phyloP scores from a whole-genome alignment of 2,888 invertebrate genomes.

The Chymomyza procnemis region DNA sequence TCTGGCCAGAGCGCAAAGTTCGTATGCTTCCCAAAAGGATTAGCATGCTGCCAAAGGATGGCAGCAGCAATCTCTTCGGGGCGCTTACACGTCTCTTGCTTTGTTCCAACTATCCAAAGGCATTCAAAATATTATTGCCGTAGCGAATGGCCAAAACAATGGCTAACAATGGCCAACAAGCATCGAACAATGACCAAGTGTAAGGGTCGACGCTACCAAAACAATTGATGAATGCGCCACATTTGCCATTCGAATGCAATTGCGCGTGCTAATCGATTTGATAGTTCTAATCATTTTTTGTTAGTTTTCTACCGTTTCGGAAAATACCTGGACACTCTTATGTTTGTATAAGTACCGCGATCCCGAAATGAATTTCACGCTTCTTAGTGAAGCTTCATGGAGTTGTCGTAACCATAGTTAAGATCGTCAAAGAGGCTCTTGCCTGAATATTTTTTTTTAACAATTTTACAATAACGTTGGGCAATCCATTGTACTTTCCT shows the following conservation, averaged over 20 bases:
- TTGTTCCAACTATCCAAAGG: neutral
- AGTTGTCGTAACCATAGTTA: too few relatives aligned
- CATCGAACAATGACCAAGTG: constrained; percentile 63
- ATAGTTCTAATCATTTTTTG: neutral
- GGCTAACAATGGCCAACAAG: constrained; percentile 50
- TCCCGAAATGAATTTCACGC: too few relatives aligned
- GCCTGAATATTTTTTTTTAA: too few relatives aligned
- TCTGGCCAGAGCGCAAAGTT: constrained; percentile 11
- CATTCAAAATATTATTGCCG: constrained; percentile 46
- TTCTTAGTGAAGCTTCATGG: too few relatives aligned
- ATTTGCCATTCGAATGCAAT: constrained; percentile 64
- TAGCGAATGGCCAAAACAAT: constrained; percentile 52
- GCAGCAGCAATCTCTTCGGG: neutral
- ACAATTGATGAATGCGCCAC: constrained; percentile 58
- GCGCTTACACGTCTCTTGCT: neutral
- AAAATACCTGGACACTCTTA: too few relatives aligned
- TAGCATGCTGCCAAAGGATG: constrained; percentile 49
- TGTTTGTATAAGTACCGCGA: too few relatives aligned
- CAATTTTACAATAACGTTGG: too few relatives aligned
- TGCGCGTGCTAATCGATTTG: constrained; percentile 62
- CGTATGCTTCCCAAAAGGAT: constrained; percentile 48
- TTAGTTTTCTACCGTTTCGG: neutral
- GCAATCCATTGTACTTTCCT: too few relatives aligned
- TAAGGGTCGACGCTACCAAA: constrained; percentile 39
- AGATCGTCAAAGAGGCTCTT: too few relatives aligned